These are phyloP conservation scores for Schmidtea mediterranea DNA, from an alignment of 1,140 invertebrate species.

Conservation along the genomic window DNA sequence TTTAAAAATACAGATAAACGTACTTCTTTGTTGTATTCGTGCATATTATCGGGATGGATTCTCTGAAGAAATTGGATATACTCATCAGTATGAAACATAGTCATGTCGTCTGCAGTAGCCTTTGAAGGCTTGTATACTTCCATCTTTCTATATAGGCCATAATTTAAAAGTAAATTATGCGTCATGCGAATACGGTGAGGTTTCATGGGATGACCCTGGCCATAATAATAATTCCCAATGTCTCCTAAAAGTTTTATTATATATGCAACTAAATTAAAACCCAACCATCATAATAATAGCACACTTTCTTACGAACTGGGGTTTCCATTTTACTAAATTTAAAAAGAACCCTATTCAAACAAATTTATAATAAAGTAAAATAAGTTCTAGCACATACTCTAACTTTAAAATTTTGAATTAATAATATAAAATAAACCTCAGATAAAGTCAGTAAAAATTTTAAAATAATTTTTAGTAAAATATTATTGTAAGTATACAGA, in stretches of 20 bases:
- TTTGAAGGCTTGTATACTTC: conserved; percentile 84
- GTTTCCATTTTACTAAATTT: not conserved
- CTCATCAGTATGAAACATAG: conserved; percentile 97
- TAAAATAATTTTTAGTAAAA: too few relatives aligned
- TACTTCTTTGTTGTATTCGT: conserved; percentile 98
- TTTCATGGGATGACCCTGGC: conserved; percentile 99
- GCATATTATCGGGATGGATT: conserved; percentile 97
- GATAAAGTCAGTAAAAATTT: too few relatives aligned
- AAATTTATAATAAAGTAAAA: too few relatives aligned
- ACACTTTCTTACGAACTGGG: conserved; percentile 33
- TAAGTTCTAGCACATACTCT: too few relatives aligned
- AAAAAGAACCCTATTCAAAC: not conserved
- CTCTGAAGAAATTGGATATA: conserved; percentile 85
- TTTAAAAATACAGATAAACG: conserved; percentile 35
- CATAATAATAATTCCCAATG: conserved; percentile 98
- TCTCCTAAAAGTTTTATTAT: conserved; percentile 40
- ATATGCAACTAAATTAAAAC: conserved; percentile 26
- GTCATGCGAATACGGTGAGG: conserved; percentile 98
- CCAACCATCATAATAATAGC: conserved; percentile 97
- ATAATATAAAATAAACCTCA: too few relatives aligned
- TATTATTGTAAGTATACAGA: too few relatives aligned
- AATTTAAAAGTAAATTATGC: conserved; percentile 88
- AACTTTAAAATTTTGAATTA: too few relatives aligned
- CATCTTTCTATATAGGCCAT: conserved; percentile 97
- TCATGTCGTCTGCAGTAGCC: conserved; percentile 97